Base-by-base conservation (phyloP, 2,888 invertebrate species). In the Dascillus cervinus region DNA sequence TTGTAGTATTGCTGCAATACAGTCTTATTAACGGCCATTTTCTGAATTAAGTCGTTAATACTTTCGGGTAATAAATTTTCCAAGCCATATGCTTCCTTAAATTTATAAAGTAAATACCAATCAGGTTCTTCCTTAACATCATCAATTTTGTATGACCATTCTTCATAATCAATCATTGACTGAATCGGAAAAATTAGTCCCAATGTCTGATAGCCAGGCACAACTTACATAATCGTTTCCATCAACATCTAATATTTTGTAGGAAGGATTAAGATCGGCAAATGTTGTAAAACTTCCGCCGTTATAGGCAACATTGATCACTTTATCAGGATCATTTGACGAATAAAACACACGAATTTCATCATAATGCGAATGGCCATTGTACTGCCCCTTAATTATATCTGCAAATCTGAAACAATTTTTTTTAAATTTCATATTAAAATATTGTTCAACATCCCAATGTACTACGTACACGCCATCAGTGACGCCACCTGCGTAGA, bases 281-380 rank as follows among this genome's bases (percentile, higher is more conserved):
- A 27, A 36, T 8, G 59, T 54, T 3, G 59, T 58, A 26, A 60
- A 50, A 44, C 60, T 60, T 3, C 53, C 61, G 4, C 58, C 84
- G 32, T 89, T 83, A 73, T 82, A 92, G 4, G 82, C 81, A 2
- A 89, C 70, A 42, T 75, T 79, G 3, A 75, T 70, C 0, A 88
- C 72, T 22, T 67, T 55, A 0, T 64, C 62, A 8, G 69, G 68
- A 21, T 72, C 67, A 3, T 68, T 56, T 8, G 63, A 52, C 37
- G 69, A 69, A 53, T 83, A 87, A 58, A 80, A 82, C 30, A 89
- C 62, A 52, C 76, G 76, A 47, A 85, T 72, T 55, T 82, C 81
- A 49, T 89, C 88, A 1, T 71, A 71, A 54, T 90, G 89, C 0
- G 81, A 79, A 57, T 90, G 89, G 0, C 88, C 91, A 52, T 81